A percentile compares a stretch with the other conserved stretches of the same genome.
Conservation (phyloP, 1,140 invertebrate species). For the Bradysia coprophila region DNA sequence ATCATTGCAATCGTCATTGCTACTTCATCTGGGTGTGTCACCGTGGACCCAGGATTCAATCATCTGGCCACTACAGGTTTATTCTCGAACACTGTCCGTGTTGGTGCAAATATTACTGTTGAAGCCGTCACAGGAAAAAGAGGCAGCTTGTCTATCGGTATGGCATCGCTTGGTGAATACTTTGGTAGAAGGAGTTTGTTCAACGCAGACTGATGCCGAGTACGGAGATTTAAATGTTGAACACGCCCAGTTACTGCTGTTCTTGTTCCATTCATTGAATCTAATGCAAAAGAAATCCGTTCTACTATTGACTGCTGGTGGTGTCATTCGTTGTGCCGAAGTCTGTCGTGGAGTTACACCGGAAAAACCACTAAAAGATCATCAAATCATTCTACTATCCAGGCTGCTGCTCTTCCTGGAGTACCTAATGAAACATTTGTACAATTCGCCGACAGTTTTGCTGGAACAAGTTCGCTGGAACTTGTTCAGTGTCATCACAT, state of each 20-base stretch:
- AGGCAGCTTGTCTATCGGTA: conserved; percentile 71
- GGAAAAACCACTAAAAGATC: conserved; percentile 28
- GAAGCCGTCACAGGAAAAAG: conserved; percentile 68
- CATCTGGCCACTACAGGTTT: conserved; percentile 67
- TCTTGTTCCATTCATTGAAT: conserved; percentile 85
- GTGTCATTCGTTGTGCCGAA: conserved; percentile 43
- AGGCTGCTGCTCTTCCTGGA: conserved; percentile 79
- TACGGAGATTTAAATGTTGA: conserved; percentile 78
- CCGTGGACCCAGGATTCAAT: conserved; percentile 43
- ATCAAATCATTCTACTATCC: conserved; percentile 62
- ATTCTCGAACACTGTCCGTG: conserved; percentile 67
- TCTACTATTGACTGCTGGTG: conserved; percentile 55
- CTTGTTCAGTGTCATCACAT: conserved; percentile 19
- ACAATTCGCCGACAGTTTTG: conserved; percentile 62
- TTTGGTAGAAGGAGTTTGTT: conserved; percentile 56
- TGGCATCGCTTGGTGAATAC: conserved; percentile 80
- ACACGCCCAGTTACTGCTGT: conserved; percentile 81
- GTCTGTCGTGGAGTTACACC: conserved; percentile 30
- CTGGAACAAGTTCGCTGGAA: conserved; percentile 49
- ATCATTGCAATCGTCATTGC: conserved; percentile 46
- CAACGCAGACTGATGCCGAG: conserved; percentile 9
- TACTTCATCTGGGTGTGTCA: conserved; percentile 57
- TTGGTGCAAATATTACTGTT: conserved; percentile 49
- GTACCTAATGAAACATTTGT: conserved; percentile 88
- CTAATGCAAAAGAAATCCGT: conserved; percentile 94